Conservation (phyloP, 2,888 invertebrate genomes). For the Chymomyza fuscimana region DNA sequence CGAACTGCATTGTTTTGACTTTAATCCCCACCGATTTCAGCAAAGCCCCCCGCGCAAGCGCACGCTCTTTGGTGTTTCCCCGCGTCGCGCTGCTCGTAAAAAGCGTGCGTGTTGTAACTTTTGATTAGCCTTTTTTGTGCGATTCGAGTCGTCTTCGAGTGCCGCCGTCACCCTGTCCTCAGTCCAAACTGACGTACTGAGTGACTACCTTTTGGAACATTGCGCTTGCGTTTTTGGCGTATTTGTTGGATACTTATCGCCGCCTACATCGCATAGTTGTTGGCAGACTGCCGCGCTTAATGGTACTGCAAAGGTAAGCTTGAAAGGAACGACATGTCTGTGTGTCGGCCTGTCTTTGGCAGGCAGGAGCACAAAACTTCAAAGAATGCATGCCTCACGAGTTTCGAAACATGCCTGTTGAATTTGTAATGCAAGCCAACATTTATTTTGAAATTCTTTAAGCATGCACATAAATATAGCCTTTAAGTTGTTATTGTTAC, state of each 20-base stretch:
- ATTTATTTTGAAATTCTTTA: slow-evolving; percentile 33
- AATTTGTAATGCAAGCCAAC: slow-evolving; percentile 36
- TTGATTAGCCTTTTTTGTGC: slow-evolving; percentile 60
- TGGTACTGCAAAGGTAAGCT: slow-evolving; percentile 43
- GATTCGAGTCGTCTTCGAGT: slow-evolving; percentile 11
- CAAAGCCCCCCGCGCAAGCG: not conserved
- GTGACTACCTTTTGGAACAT: slow-evolving; percentile 6
- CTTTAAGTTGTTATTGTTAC: slow-evolving; percentile 11
- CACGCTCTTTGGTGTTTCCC: not conserved
- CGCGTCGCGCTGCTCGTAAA: slow-evolving; percentile 10
- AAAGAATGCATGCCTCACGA: slow-evolving; percentile 20
- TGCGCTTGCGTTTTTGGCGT: slow-evolving; percentile 25
- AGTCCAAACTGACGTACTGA: not conserved
- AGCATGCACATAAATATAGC: slow-evolving; percentile 20
- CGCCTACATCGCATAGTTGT: slow-evolving; percentile 60
- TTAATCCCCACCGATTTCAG: slow-evolving; percentile 39
- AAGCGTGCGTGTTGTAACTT: slow-evolving; percentile 74
- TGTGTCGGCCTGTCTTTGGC: not conserved
- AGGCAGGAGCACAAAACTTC: not conserved
- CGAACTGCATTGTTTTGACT: slow-evolving; percentile 62
- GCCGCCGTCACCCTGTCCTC: not conserved
- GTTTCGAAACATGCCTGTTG: slow-evolving; percentile 30
- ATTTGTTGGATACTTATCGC: slow-evolving; percentile 52
- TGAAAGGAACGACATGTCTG: slow-evolving; percentile 41
- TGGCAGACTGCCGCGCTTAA: slow-evolving; percentile 16